Percentiles rank a stretch among this genome's conserved stretches.
Evolutionary conservation across 2,797 vertebrate genomes (phyloP).

Genomic region (Pangasius larnaudii): DNA sequence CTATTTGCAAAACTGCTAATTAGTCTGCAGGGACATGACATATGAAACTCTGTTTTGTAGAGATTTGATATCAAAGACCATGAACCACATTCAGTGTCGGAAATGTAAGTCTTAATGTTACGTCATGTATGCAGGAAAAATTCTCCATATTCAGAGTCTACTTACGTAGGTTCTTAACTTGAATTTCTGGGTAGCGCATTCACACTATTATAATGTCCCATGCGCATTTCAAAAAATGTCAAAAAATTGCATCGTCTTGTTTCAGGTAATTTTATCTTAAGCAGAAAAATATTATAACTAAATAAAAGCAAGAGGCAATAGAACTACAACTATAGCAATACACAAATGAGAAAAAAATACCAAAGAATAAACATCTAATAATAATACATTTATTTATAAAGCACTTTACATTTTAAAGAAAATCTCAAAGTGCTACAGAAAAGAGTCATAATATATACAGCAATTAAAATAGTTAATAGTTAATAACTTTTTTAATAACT

Average conservation of each 20-base stretch:
- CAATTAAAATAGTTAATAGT: too few relatives aligned
- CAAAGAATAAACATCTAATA: background rate
- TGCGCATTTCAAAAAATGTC: background rate
- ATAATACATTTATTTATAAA: too few relatives aligned
- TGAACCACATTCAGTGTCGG: background rate
- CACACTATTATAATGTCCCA: background rate
- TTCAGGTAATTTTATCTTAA: background rate
- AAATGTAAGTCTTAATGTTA: background rate
- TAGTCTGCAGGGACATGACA: conserved; percentile 23
- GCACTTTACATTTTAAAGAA: too few relatives aligned
- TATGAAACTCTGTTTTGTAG: conserved; percentile 7
- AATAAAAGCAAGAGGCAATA: background rate
- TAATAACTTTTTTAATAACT: too few relatives aligned
- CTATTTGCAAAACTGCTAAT: conserved; percentile 37
- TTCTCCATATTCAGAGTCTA: background rate
- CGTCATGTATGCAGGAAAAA: background rate
- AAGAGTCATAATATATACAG: too few relatives aligned
- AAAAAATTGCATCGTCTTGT: background rate
- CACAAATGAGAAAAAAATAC: background rate
- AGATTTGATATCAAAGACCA: conserved; percentile 23
- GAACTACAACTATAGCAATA: background rate
- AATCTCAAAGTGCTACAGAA: too few relatives aligned
- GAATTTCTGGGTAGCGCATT: background rate
- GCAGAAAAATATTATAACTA: background rate
- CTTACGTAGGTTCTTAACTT: background rate